A percentile compares a stretch with the other conserved stretches of the same genome.
Conservation (phyloP, 2,888 invertebrate species). For the Esperia sulphurella region DNA sequence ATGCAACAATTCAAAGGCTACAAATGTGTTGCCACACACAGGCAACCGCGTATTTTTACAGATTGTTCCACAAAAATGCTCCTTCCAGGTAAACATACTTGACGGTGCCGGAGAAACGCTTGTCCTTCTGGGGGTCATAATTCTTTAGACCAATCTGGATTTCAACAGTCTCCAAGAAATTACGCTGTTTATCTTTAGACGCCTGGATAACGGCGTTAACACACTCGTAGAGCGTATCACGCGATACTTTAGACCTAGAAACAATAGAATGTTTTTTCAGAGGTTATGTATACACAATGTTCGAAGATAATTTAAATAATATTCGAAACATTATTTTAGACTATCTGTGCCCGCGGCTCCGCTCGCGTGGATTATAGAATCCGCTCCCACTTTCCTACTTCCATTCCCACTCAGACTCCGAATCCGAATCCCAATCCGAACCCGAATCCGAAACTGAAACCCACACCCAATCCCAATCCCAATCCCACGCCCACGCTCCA, state of each 20-base stretch:
- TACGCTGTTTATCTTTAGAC: slow-evolving; percentile 92
- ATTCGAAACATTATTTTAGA: neutral
- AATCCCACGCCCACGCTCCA: too few species aligned
- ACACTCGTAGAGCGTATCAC: slow-evolving; percentile 97
- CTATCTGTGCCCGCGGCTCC: too few species aligned
- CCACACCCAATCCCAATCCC: too few species aligned
- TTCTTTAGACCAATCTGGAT: slow-evolving; percentile 99
- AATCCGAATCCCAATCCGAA: too few species aligned
- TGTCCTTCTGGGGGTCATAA: slow-evolving; percentile 99
- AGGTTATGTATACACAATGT: too few species aligned
- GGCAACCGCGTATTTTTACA: neutral
- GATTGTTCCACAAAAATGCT: slow-evolving; percentile 58
- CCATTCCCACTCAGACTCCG: too few species aligned
- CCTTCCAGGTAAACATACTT: slow-evolving; percentile 91
- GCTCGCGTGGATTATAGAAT: too few species aligned
- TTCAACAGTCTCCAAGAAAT: slow-evolving; percentile 98
- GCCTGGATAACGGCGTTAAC: slow-evolving; percentile 89
- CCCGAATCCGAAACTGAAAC: too few species aligned
- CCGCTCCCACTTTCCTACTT: too few species aligned
- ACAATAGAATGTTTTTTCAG: too few species aligned
- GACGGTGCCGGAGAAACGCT: slow-evolving; percentile 99
- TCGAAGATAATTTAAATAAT: neutral
- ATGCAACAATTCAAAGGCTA: too few species aligned
- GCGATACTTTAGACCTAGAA: slow-evolving; percentile 94
- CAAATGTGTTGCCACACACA: too few species aligned